These are phyloP conservation scores for Subacronicta megacephala DNA, from an alignment of 2,888 invertebrate genomes.

Conservation along the genomic window DNA sequence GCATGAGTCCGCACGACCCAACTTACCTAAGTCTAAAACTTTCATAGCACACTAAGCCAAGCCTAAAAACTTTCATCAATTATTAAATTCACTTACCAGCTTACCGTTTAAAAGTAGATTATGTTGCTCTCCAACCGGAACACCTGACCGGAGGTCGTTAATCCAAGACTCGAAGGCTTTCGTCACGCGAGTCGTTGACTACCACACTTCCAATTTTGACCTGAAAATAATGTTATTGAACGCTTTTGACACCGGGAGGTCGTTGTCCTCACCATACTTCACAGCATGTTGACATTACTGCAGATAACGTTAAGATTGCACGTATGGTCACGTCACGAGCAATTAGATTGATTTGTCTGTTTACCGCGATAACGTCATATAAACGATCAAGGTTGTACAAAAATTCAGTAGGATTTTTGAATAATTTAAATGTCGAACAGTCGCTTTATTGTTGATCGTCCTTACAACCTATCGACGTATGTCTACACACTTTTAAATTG, in stretches of 20 bases:
- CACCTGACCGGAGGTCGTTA: constrained; percentile 58
- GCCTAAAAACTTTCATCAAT: constrained; percentile 32
- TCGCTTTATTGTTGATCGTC: not conserved
- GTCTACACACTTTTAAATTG: constrained; percentile 1
- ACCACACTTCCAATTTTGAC: constrained; percentile 59
- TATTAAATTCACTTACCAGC: constrained; percentile 44
- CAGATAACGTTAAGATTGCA: constrained; percentile 27
- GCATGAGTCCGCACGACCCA: constrained; percentile 42
- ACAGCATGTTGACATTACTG: constrained; percentile 28
- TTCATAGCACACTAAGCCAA: not conserved
- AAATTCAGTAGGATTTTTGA: not conserved
- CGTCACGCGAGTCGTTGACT: constrained; percentile 63
- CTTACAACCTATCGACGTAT: constrained; percentile 3
- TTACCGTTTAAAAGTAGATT: constrained; percentile 35
- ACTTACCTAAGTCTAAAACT: not conserved
- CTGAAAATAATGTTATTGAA: constrained; percentile 57
- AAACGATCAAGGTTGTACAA: constrained; percentile 9
- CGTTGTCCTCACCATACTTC: constrained; percentile 42
- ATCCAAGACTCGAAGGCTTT: constrained; percentile 58
- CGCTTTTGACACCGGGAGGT: constrained; percentile 57
- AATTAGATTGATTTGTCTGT: constrained; percentile 25
- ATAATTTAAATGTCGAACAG: not conserved
- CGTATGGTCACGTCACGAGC: constrained; percentile 16
- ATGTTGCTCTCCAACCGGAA: constrained; percentile 46
- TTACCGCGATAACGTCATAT: constrained; percentile 25